phyloP scores from a whole-genome alignment of 2,113 vertebrate species.

The Pituophis catenifer region DNA sequence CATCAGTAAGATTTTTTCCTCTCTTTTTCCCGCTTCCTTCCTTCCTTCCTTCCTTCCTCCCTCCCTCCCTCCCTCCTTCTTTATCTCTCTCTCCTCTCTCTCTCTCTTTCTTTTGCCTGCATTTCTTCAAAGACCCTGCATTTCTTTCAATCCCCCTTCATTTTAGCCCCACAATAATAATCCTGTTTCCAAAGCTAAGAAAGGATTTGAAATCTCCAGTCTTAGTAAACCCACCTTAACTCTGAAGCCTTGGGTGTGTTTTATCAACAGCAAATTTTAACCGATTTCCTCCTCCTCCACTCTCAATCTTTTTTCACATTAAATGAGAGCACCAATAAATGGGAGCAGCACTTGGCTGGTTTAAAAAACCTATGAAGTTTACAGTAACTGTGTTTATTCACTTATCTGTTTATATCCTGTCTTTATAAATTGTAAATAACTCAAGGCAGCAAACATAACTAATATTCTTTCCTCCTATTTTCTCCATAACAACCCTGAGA shows the following conservation, averaged over 20 bases:
- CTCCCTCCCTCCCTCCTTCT: too few species aligned
- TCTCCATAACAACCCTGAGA: neutral
- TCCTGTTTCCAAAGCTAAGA: neutral
- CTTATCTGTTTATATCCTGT: too few species aligned
- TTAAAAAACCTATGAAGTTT: neutral
- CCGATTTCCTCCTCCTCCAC: neutral
- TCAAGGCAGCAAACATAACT: neutral
- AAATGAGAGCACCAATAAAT: neutral
- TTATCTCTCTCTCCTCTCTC: too few species aligned
- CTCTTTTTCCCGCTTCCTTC: too few species aligned
- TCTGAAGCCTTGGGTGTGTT: neutral
- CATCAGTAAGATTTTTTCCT: too few species aligned
- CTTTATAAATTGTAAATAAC: too few species aligned
- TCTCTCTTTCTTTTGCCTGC: neutral
- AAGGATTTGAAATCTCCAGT: neutral
- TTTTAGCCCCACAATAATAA: neutral
- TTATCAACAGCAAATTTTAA: neutral
- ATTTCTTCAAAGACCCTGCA: neutral
- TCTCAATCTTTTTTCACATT: neutral
- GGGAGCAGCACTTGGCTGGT: neutral
- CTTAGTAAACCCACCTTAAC: neutral
- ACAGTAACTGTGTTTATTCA: neutral
- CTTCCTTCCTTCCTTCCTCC: too few species aligned
- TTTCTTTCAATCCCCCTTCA: neutral
- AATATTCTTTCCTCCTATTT: neutral